Conservation (phyloP, 2,797 vertebrate species). For the Xenops minutus region DNA sequence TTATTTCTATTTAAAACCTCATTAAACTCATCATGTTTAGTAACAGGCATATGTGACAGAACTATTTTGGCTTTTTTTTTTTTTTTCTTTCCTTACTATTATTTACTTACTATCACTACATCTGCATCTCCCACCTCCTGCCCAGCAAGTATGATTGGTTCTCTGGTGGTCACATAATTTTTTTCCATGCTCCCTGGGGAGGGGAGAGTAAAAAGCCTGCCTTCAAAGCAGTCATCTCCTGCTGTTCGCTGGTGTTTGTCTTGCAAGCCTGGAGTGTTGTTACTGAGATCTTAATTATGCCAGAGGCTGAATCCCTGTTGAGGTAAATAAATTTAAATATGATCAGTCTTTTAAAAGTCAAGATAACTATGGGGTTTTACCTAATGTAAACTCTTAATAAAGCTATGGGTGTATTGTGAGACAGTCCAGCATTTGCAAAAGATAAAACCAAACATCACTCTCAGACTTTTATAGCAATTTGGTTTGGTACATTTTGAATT, state of each 20-base stretch:
- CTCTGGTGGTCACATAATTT: background rate
- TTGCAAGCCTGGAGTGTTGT: background rate
- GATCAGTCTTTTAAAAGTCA: background rate
- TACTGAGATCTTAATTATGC: background rate
- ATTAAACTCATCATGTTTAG: background rate
- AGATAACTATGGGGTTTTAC: background rate
- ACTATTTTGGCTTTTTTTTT: background rate
- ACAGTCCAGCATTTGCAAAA: background rate
- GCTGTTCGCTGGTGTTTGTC: background rate
- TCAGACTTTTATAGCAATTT: background rate
- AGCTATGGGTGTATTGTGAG: background rate
- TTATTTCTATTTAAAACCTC: background rate
- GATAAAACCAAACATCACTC: background rate
- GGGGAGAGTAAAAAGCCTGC: fast-evolving
- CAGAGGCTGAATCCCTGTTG: background rate
- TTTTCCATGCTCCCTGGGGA: background rate
- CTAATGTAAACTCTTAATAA: background rate
- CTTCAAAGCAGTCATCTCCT: background rate
- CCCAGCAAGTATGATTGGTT: background rate
- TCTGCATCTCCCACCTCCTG: background rate
- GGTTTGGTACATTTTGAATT: background rate
- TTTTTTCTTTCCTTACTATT: background rate
- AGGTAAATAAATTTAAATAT: background rate
- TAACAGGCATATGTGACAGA: background rate
- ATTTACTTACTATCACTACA: background rate